phyloP scores from a whole-genome alignment of 2,888 invertebrate species.

The Oscheius sp. region DNA sequence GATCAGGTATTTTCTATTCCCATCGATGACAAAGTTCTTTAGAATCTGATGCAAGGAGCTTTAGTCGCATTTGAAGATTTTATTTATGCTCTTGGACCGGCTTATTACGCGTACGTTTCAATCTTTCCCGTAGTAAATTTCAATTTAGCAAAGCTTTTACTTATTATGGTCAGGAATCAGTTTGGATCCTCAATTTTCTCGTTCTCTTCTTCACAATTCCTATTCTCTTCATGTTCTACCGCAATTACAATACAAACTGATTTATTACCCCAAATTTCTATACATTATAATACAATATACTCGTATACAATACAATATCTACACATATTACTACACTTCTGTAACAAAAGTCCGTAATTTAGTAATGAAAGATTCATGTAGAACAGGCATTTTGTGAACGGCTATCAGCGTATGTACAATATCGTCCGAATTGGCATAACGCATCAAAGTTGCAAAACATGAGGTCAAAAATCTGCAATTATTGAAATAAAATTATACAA shows the following conservation, averaged over 20 bases:
- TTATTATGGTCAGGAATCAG: constrained; percentile 35
- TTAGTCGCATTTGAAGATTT: constrained; percentile 51
- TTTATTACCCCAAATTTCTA: not conserved
- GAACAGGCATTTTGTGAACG: not conserved
- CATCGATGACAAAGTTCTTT: not conserved
- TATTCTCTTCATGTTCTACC: not conserved
- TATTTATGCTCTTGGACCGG: constrained; percentile 46
- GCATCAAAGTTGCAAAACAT: constrained; percentile 23
- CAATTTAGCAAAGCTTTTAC: constrained; percentile 43
- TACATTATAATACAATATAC: not conserved
- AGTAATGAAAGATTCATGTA: constrained; percentile 4
- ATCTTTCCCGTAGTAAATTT: not conserved
- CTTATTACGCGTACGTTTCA: constrained; percentile 46
- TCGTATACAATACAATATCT: not conserved
- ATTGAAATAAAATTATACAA: not conserved
- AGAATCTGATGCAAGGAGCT: constrained; percentile 48
- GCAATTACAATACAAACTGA: not conserved
- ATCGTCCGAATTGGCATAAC: constrained; percentile 6
- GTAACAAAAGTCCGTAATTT: constrained; percentile 26
- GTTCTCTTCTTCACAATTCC: constrained; percentile 3
- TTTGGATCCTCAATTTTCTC: constrained; percentile 42
- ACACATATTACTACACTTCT: not conserved
- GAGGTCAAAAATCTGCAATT: constrained; percentile 19
- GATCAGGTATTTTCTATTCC: constrained; percentile 1
- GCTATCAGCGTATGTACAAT: not conserved